Conservation (phyloP, 2,113 vertebrate genomes). For the Cyprinodon tularosa region DNA sequence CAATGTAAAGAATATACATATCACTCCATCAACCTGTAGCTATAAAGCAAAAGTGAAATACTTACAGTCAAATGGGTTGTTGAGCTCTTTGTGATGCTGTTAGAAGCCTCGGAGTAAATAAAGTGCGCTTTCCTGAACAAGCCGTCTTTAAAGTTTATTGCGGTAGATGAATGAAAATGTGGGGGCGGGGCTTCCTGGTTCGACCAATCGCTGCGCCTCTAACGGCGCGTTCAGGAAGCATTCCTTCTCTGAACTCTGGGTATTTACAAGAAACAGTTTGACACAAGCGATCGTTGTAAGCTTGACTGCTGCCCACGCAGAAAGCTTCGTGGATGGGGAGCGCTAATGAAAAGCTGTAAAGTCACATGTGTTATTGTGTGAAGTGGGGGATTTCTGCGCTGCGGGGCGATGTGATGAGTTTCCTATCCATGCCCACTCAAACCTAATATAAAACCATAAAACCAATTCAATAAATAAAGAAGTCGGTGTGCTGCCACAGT, state of each 20-base stretch:
- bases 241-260: constrained; percentile 78
- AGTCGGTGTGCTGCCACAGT: neutral
- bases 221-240: constrained; percentile 42
- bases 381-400: constrained; percentile 62
- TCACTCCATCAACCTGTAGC: neutral
- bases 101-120: constrained; percentile 17
- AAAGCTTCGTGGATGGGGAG: constrained; percentile 8
- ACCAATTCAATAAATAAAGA: neutral
- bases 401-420: neutral
- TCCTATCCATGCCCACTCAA: constrained; percentile 24
- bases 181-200: constrained; percentile 26
- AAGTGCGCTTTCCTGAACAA: constrained; percentile 9
- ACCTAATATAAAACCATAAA: neutral
- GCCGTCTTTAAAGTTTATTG: constrained; percentile 25
- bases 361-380: constrained; percentile 65
- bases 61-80: constrained; percentile 40
- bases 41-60: constrained; percentile 33
- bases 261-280: constrained; percentile 89
- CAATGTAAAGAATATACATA: neutral
- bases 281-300: constrained; percentile 35
- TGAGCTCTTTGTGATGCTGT: constrained; percentile 21
- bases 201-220: constrained; percentile 59
- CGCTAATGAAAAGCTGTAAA: constrained; percentile 28
- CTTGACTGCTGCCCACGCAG: constrained; percentile 49
- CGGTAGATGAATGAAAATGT: constrained; percentile 54